These are phyloP conservation scores for Aleadryas rufinucha DNA, from an alignment of 2,113 vertebrate genomes.

Conservation along the genomic window DNA sequence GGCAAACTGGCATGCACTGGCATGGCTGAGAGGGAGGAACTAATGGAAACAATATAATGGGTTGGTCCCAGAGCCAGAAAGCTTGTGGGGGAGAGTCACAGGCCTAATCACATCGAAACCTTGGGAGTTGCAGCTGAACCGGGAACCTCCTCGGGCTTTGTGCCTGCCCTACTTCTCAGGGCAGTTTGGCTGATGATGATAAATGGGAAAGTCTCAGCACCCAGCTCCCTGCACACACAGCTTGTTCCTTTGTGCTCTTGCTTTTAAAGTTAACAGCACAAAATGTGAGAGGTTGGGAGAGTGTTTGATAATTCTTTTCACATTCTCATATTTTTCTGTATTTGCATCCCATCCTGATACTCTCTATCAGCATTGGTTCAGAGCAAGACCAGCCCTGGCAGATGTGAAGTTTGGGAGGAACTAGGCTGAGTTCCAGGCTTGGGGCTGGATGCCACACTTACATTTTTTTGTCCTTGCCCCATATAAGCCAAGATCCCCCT, in stretches of 20 bases:
- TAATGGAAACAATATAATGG: neutral
- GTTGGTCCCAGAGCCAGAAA: neutral
- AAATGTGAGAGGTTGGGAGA: neutral
- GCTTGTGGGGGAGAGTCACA: neutral
- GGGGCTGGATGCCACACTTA: neutral
- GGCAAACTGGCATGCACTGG: neutral
- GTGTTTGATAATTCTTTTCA: neutral
- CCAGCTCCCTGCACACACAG: neutral
- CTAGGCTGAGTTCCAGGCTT: neutral
- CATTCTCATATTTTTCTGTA: neutral
- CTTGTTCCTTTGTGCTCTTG: neutral
- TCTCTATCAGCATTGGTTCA: fast-evolving
- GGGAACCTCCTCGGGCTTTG: neutral
- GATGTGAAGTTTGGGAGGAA: neutral
- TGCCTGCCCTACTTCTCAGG: neutral
- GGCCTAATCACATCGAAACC: neutral
- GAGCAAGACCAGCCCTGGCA: neutral
- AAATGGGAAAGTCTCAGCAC: neutral
- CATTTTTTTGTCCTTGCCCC: neutral
- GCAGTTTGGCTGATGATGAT: neutral
- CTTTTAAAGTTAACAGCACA: neutral
- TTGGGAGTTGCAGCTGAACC: neutral
- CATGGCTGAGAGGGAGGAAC: neutral
- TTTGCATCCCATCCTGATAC: neutral
- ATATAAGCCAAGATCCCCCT: neutral